Percentiles rank a stretch among this genome's conserved stretches.
Evolutionary conservation across 2,113 vertebrate species (phyloP).

Genomic region (Chunga burmeisteri): DNA sequence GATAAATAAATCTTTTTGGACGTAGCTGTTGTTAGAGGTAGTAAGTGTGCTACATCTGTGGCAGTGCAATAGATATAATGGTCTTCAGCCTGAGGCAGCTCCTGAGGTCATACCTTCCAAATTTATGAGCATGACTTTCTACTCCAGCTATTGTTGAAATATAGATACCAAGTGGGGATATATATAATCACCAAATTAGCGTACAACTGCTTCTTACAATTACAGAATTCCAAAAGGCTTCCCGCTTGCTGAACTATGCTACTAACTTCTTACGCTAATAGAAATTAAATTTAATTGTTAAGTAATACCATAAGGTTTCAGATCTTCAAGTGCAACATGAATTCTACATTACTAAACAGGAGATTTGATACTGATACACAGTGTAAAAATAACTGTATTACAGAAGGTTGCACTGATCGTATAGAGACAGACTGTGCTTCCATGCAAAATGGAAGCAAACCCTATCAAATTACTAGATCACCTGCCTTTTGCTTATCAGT

Average conservation of each 20-base stretch:
- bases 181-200: slow-evolving; percentile 13
- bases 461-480: background rate
- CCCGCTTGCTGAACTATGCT: background rate
- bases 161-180: background rate
- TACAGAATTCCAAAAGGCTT: background rate
- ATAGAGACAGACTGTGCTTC: background rate
- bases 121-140: background rate
- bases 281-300: background rate
- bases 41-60: background rate
- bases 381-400: background rate
- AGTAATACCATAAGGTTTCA: background rate
- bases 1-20: background rate
- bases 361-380: background rate
- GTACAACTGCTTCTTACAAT: background rate
- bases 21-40: background rate
- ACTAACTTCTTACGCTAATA: background rate
- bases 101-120: background rate
- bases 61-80: background rate
- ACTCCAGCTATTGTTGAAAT: background rate
- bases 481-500: background rate
- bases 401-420: background rate
- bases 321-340: background rate
- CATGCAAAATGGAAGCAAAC: background rate
- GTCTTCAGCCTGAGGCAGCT: background rate
- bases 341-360: background rate